Evolutionary conservation across 2,797 vertebrate genomes (phyloP).

Genomic region (Lutjanus argentimaculatus): DNA sequence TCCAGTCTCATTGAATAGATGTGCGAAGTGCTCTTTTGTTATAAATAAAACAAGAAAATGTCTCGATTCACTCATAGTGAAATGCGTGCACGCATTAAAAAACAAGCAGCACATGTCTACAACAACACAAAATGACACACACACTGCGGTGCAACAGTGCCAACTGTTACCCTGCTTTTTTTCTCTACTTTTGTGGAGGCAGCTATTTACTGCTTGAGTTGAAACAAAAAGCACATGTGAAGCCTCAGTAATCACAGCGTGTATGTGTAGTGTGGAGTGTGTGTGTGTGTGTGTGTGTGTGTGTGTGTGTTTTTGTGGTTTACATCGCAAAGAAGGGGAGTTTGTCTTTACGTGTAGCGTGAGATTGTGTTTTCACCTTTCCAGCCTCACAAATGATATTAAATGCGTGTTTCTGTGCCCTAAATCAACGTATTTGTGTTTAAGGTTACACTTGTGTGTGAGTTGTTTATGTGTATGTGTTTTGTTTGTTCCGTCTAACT

Average conservation of each 20-base stretch:
- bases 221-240: constrained; percentile 36
- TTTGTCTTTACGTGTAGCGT: neutral
- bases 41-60: neutral
- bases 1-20: no score
- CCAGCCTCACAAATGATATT: constrained; percentile 1
- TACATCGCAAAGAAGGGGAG: neutral
- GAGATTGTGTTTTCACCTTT: constrained; percentile 10
- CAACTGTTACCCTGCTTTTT: constrained; percentile 13
- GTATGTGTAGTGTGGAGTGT: constrained; percentile 22
- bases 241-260: constrained; percentile 28
- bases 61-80: constrained; percentile 14
- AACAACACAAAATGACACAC: neutral
- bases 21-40: no score
- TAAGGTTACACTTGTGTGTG: neutral
- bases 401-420: neutral
- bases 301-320: neutral
- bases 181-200: constrained; percentile 9
- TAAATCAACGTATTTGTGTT: constrained; percentile 20
- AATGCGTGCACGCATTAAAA: neutral
- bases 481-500: neutral
- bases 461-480: neutral
- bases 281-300: constrained; percentile 13
- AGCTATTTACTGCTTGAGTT: constrained; percentile 40
- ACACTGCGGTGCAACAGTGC: neutral
- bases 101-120: neutral